Percentiles rank a stretch among this genome's conserved stretches.
These are phyloP conservation scores for Anthophora plumipes DNA, from an alignment of 2,888 invertebrate genomes.

Conservation along the genomic window DNA sequence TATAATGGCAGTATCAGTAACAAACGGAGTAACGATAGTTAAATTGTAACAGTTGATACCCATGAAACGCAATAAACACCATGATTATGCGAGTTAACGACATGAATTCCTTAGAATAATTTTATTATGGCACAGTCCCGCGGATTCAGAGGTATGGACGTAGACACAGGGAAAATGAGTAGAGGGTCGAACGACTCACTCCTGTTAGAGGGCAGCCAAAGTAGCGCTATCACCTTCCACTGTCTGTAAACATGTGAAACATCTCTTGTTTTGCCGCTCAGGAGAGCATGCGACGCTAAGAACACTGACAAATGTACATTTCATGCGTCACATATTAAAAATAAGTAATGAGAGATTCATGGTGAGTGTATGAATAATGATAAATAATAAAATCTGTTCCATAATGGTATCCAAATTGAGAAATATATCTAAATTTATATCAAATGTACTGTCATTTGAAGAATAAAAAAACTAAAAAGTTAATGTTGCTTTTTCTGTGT, in stretches of 20 bases:
- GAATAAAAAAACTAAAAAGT: neutral
- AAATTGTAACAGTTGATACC: conserved; percentile 75
- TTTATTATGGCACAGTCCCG: conserved; percentile 73
- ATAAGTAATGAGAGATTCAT: conserved; percentile 58
- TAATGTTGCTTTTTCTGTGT: neutral
- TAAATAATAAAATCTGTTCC: conserved; percentile 46
- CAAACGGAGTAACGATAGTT: conserved; percentile 77
- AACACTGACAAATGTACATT: conserved; percentile 80
- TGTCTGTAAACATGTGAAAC: conserved; percentile 83
- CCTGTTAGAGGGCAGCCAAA: conserved; percentile 84
- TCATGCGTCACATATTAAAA: conserved; percentile 79
- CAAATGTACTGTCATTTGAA: conserved; percentile 5
- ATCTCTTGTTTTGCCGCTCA: conserved; percentile 79
- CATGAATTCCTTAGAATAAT: conserved; percentile 68
- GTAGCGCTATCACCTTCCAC: conserved; percentile 84
- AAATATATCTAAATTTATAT: neutral
- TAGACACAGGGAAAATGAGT: conserved; percentile 77
- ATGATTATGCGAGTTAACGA: conserved; percentile 64
- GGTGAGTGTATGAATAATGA: conserved; percentile 51
- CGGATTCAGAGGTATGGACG: conserved; percentile 74
- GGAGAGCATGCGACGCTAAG: conserved; percentile 78
- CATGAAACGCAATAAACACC: conserved; percentile 71
- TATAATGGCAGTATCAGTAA: conserved; percentile 81
- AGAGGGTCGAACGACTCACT: conserved; percentile 80
- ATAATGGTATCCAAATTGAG: conserved; percentile 18